A percentile compares a stretch with the other conserved stretches of the same genome.
Conservation (phyloP, 2,113 vertebrate genomes). For the Mellivora capensis region DNA sequence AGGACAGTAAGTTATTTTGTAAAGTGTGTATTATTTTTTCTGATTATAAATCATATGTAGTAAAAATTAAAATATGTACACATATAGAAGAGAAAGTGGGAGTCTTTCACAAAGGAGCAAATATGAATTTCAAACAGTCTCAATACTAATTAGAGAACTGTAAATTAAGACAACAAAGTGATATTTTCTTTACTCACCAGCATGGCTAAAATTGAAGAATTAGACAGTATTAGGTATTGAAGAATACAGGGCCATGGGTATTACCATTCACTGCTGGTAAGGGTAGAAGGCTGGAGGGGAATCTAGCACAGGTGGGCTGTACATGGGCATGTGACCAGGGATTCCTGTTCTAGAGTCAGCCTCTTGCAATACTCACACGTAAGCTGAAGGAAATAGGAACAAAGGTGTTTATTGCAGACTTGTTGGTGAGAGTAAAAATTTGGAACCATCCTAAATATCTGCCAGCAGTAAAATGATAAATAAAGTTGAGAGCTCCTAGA, state of each 20-base stretch:
- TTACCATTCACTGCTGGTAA: neutral
- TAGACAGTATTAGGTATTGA: neutral
- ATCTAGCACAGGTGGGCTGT: neutral
- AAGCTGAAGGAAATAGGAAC: neutral
- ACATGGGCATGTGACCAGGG: fast-evolving
- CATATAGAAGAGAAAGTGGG: neutral
- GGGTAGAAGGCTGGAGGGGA: neutral
- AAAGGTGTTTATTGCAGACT: neutral
- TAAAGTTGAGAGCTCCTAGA: neutral
- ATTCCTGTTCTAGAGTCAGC: neutral
- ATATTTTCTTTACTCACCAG: neutral
- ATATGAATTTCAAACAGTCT: neutral
- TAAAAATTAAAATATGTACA: neutral
- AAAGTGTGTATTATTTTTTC: neutral
- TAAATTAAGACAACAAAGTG: neutral
- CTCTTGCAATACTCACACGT: neutral
- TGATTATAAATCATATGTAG: neutral
- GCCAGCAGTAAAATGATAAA: neutral
- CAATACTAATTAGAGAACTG: neutral
- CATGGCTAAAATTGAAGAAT: neutral
- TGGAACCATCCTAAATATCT: neutral
- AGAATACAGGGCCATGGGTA: neutral
- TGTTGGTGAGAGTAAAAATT: neutral
- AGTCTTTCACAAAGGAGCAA: neutral
- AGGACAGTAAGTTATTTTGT: neutral